Evolutionary conservation across 2,888 invertebrate species (phyloP).

Genomic region (Argynnis bischoffii): DNA sequence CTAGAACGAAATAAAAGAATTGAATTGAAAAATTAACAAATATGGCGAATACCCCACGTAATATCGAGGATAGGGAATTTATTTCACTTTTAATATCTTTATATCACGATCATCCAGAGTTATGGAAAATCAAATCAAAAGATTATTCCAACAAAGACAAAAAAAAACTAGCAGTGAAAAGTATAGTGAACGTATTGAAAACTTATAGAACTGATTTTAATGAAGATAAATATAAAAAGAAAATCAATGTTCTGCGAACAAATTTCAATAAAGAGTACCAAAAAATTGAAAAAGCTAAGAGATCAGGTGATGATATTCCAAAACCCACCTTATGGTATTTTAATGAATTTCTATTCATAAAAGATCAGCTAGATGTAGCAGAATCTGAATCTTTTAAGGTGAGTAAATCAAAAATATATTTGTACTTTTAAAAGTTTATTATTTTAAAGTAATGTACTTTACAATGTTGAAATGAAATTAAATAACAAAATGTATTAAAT

Average conservation of each 20-base stretch:
- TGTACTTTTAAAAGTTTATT: too few relatives aligned
- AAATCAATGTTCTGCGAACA: slow-evolving; percentile 29
- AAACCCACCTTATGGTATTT: too few relatives aligned
- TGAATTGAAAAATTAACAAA: too few relatives aligned
- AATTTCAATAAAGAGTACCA: slow-evolving; percentile 29
- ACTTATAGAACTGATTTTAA: slow-evolving; percentile 24
- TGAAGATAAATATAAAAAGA: slow-evolving; percentile 25
- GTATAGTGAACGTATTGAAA: slow-evolving; percentile 20
- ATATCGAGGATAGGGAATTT: slow-evolving; percentile 14
- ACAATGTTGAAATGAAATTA: too few relatives aligned
- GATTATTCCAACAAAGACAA: slow-evolving; percentile 26
- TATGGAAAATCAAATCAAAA: slow-evolving; percentile 23
- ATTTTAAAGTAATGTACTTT: too few relatives aligned
- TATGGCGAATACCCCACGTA: background rate
- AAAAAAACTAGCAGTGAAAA: background rate
- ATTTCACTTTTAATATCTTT: slow-evolving; percentile 21
- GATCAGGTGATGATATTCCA: too few relatives aligned
- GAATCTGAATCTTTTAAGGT: too few relatives aligned
- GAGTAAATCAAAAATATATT: too few relatives aligned
- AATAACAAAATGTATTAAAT: too few relatives aligned
- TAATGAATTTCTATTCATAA: too few relatives aligned
- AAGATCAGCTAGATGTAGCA: too few relatives aligned
- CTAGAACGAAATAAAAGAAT: too few relatives aligned
- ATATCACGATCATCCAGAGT: slow-evolving; percentile 22
- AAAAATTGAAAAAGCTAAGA: background rate